A percentile compares a stretch with the other conserved stretches of the same genome.
These are phyloP conservation scores for Scleropages formosus DNA, from an alignment of 2,797 vertebrate genomes.

Conservation along the genomic window DNA sequence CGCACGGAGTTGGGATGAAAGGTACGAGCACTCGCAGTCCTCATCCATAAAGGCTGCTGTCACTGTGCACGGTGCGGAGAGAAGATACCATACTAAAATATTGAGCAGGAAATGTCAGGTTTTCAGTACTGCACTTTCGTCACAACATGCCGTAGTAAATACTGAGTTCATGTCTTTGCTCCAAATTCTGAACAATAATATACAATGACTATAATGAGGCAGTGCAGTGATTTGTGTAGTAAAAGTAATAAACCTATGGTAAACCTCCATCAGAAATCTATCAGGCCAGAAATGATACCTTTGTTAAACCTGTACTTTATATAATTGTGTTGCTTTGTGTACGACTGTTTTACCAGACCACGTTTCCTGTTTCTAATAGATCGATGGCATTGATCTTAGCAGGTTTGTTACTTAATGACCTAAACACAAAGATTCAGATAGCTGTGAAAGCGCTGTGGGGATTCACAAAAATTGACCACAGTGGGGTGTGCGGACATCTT, in stretches of 20 bases:
- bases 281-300: no score
- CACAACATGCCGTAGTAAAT: constrained; percentile 42
- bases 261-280: background rate
- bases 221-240: no score
- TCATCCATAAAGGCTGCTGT: constrained; percentile 47
- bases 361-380: background rate
- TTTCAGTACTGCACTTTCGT: constrained; percentile 59
- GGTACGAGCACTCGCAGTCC: constrained; percentile 62
- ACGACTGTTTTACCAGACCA: background rate
- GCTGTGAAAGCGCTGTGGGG: background rate
- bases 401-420: constrained; percentile 27
- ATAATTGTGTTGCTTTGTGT: background rate
- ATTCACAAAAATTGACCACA: background rate
- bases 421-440: constrained; percentile 9
- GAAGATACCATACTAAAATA: no score
- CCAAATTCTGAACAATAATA: no score
- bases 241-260: no score
- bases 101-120: constrained; percentile 40
- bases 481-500: background rate
- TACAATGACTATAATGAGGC: no score
- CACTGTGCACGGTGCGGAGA: no score
- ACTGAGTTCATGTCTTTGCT: no score
- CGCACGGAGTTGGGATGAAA: constrained; percentile 38
- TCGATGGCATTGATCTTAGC: constrained; percentile 17
- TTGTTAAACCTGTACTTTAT: background rate